Evolutionary conservation across 2,797 vertebrate species (phyloP), one percentile per base, ranked within the genome.

Genomic region (Pelochelys cantorii): DNA sequence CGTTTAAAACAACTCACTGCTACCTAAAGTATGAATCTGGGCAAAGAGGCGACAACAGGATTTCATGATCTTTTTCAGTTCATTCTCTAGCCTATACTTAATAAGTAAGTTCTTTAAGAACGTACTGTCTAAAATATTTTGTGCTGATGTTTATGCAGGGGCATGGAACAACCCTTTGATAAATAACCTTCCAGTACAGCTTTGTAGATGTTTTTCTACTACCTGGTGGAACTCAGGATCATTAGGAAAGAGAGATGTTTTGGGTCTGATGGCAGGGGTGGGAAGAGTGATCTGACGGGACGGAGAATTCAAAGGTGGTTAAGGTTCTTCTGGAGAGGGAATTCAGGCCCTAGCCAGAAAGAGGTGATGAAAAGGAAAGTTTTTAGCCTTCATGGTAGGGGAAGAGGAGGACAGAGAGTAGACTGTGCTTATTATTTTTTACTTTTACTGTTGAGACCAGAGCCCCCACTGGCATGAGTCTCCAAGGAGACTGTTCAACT

Each of bases 141-240:
- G 53, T 60, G 54, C 11, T 71, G 34, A 48, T 84, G 85, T 84
- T 93, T 79, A 88, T 15, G 56, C 82, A 82, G 93, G 52, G 87
- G 90, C 88, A 95, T 29, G 90, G 87, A 68, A 25, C 14, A 85
- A 53, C 37, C 92, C 82, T 96, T 92, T 83, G 52, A 91, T 57
- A 65, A 92, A 84, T 77, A 52, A 77, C 23, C 42, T 77, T 77
- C 25, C 23, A 48, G 37, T 75, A 25, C 71, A 75, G 37, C 22
- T 95, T 92, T 93, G 59, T 91, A 83, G 90, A 86, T 75, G 85
- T 94, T 94, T 93, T 89, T 92, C 90, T 91, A 80, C 85, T 88
- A 87, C 74, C 65, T 87, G 74, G 87, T 95, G 86, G 86, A 25
- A 78, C 83, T 93, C 55, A 74, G 77, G 60, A 85, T 87, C 71